Conservation (phyloP, 2,113 vertebrate genomes). For the Daphoenositta chrysoptera region DNA sequence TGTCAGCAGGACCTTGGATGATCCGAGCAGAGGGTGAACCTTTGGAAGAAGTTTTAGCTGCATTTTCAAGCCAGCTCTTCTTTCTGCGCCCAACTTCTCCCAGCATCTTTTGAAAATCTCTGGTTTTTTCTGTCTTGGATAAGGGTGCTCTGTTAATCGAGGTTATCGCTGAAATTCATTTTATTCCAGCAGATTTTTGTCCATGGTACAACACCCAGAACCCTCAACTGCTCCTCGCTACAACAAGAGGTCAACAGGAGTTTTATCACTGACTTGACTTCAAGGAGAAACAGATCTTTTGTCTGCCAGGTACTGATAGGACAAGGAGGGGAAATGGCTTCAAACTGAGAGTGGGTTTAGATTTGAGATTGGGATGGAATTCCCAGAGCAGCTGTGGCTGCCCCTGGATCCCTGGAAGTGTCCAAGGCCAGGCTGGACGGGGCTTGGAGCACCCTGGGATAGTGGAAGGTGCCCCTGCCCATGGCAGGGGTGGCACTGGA, state of each 20-base stretch:
- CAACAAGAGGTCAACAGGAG: background rate
- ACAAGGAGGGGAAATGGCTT: background rate
- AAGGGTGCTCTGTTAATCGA: background rate
- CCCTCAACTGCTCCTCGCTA: background rate
- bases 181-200: background rate
- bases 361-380: background rate
- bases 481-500: too few species aligned
- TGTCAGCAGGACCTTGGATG: background rate
- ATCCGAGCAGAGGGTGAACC: background rate
- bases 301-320: background rate
- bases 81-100: background rate
- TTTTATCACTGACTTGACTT: background rate
- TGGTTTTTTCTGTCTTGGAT: background rate
- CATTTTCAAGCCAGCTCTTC: background rate
- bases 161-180: background rate
- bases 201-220: background rate
- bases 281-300: background rate
- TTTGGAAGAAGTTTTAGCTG: background rate
- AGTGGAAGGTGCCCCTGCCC: background rate
- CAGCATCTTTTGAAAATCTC: background rate
- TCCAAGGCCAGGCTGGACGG: fast-evolving
- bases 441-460: background rate
- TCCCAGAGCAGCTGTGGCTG: background rate
- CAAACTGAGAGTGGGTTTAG: background rate
- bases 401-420: background rate